Evolutionary conservation across 2,113 vertebrate genomes (phyloP).

Genomic region (Varanus komodoensis): DNA sequence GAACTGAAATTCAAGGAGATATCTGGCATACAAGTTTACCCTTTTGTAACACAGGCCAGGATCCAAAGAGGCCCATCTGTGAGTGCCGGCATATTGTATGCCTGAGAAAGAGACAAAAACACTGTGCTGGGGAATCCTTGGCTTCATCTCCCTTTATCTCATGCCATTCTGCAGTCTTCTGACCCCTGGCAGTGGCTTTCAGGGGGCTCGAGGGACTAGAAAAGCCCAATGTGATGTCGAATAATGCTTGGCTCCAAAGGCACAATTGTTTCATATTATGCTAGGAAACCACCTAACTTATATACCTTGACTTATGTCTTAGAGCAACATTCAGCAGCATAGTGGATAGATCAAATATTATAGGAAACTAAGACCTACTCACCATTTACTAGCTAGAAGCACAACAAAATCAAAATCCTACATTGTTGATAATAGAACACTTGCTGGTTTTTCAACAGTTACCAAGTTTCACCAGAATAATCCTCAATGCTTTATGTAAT

Average conservation of each 20-base stretch:
- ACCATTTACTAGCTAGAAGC: background rate
- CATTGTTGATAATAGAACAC: background rate
- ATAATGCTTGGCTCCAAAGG: background rate
- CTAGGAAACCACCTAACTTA: background rate
- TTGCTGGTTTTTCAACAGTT: background rate
- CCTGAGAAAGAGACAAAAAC: background rate
- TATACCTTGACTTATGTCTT: background rate
- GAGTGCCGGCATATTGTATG: background rate
- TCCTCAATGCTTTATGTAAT: background rate
- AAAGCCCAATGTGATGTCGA: background rate
- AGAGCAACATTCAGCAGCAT: background rate
- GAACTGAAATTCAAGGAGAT: slow-evolving; percentile 44
- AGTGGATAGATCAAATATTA: background rate
- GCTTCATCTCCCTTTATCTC: background rate
- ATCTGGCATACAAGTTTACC: background rate
- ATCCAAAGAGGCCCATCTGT: background rate
- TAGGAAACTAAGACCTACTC: background rate
- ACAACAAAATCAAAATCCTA: background rate
- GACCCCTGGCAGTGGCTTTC: background rate
- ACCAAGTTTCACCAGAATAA: background rate
- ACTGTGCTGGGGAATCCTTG: no score
- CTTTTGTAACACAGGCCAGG: background rate
- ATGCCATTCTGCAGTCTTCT: background rate
- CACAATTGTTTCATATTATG: background rate
- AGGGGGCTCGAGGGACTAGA: background rate